Evolutionary conservation across 2,888 invertebrate species (phyloP), one percentile per base, ranked within the genome.

Genomic region (Dryococelus australis): DNA sequence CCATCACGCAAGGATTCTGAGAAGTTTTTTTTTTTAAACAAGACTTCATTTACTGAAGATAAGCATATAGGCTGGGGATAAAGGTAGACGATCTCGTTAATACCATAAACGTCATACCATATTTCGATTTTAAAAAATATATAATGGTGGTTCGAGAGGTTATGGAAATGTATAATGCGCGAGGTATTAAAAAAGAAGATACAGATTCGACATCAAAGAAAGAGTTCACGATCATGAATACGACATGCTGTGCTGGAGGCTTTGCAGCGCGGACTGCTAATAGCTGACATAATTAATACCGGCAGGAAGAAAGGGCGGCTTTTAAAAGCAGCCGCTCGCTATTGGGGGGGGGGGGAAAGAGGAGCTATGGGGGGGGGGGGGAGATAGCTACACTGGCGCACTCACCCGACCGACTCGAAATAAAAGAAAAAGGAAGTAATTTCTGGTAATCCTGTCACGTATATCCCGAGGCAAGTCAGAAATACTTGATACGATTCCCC

Each of bases 221-320:
- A 20, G 65, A n/a, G 65, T 65, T 65, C 20, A 65, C 65, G 47
- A 47, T 65, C 65, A 20, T 65, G 65, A 65, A n/a, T 24, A n/a
- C 65, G n/a, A 24, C 65, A n/a, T 47, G 65, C 65, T 65, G 65
- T 8, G 65, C 65, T 65, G 6, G 10, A 10, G 10, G 65, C 0
- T 8, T 24, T 24, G 5, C 65, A 0, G 1, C 24, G 65, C 65
- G 12, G 65, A 65, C 65, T 65, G 65, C n/a, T 65, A n/a, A 65
- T n/a, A 65, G n/a, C 65, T 20, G 65, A 65, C 65, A n/a, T 65
- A n/a, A 65, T 65, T 65, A 65, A 65, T 65, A 65, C 65, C n/a
- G 65, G 65, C 65, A 65, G 65, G 20, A 65, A 65, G 65, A n/a
- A 65, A 65, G 65, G 20, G 20, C 65, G 16, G 24, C 10, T 8